A percentile compares a stretch with the other conserved stretches of the same genome.
These are phyloP conservation scores for Eumacrocentrus americanus DNA, from an alignment of 2,888 invertebrate genomes.

Conservation along the genomic window DNA sequence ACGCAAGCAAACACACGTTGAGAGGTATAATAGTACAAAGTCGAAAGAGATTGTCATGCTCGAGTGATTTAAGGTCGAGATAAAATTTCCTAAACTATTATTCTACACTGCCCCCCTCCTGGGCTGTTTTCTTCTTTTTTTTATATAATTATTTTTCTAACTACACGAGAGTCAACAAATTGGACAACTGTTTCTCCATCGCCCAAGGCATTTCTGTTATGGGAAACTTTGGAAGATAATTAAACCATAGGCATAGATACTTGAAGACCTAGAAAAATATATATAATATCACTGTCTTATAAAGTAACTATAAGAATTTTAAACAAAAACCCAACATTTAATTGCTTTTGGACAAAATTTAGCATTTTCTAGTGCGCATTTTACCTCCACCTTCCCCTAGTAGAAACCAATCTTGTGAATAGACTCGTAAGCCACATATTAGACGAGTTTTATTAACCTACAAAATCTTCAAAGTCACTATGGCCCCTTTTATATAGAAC, in stretches of 20 bases:
- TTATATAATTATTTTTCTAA: not conserved
- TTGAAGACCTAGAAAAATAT: too few species aligned
- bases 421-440: slow-evolving; percentile 13
- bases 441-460: not conserved
- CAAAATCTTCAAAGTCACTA: not conserved
- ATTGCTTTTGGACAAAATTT: too few species aligned
- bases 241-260: too few species aligned
- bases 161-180: not conserved
- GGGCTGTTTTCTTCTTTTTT: not conserved
- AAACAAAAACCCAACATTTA: too few species aligned
- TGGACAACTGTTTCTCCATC: not conserved
- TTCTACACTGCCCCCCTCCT: not conserved
- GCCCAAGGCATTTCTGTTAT: not conserved
- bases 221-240: not conserved
- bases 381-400: too few species aligned
- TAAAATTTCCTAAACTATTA: slow-evolving; percentile 1
- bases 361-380: too few species aligned
- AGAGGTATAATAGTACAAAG: not conserved
- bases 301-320: too few species aligned
- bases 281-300: too few species aligned
- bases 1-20: slow-evolving; percentile 16
- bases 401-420: not conserved
- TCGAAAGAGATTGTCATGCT: slow-evolving; percentile 2
- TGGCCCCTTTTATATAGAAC: too few species aligned
- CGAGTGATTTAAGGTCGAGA: slow-evolving; percentile 1